Conservation (phyloP, 2,113 vertebrate genomes). For the Callipepla squamata region DNA sequence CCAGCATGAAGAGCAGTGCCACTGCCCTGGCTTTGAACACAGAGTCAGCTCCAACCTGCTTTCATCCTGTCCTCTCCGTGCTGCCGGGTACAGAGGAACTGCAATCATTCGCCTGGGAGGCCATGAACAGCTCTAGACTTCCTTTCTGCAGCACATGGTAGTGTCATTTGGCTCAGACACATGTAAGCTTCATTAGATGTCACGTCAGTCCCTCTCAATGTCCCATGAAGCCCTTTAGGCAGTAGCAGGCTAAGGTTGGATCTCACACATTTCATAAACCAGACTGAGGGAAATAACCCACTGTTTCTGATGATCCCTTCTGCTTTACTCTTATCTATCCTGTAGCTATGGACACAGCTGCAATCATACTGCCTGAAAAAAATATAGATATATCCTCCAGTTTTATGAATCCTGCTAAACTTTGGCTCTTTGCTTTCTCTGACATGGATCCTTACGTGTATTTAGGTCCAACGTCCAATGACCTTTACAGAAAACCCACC, state of each 20-base stretch:
- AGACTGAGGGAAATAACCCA: neutral
- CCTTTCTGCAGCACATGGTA: neutral
- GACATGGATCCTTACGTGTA: fast-evolving
- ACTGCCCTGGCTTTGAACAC: fast-evolving
- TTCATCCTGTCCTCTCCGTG: neutral
- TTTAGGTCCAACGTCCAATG: neutral
- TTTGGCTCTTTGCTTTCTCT: neutral
- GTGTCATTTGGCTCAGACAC: neutral
- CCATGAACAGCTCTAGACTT: neutral
- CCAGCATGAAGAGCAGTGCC: neutral
- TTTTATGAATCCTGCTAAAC: neutral
- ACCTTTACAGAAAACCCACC: neutral
- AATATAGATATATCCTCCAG: fast-evolving
- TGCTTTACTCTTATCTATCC: neutral
- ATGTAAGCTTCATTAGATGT: neutral
- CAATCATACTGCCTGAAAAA: no score
- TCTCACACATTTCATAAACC: neutral
- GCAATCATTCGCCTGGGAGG: neutral
- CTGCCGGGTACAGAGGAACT: neutral
- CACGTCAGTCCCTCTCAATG: neutral
- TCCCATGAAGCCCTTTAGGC: neutral
- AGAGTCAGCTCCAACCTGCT: neutral
- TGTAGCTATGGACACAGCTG: neutral
- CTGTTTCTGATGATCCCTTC: neutral
- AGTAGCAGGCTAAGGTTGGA: neutral